Evolutionary conservation across 2,888 invertebrate species (phyloP).

Genomic region (Meloe dianella): DNA sequence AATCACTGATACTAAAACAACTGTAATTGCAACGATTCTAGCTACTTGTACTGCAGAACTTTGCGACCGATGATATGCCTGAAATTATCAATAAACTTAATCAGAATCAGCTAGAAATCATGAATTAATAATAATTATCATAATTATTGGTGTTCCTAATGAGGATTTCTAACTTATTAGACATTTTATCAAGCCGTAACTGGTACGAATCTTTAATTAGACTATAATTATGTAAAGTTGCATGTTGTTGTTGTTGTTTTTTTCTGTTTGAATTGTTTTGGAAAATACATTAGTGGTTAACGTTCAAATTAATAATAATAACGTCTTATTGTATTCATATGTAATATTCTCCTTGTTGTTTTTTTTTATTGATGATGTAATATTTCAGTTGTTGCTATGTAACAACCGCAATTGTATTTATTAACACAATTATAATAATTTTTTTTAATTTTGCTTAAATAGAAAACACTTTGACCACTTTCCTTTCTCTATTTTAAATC

Average conservation of each 20-base stretch:
- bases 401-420: background rate
- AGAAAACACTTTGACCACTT: background rate
- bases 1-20: constrained; percentile 80
- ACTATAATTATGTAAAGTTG: constrained; percentile 9
- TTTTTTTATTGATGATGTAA: background rate
- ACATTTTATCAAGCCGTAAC: constrained; percentile 5
- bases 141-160: background rate
- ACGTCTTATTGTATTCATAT: background rate
- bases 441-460: background rate
- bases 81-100: constrained; percentile 43
- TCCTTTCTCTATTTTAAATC: constrained; percentile 4
- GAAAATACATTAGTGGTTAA: background rate
- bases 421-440: background rate
- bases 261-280: background rate
- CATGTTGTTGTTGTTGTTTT: background rate
- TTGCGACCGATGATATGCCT: constrained; percentile 80
- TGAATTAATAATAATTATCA: background rate
- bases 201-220: constrained; percentile 14
- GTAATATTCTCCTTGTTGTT: background rate
- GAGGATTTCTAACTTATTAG: constrained; percentile 3
- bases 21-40: constrained; percentile 81
- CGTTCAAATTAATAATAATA: background rate
- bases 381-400: background rate
- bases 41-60: constrained; percentile 86
- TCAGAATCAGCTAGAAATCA: background rate